phyloP scores from a whole-genome alignment of 37 sponge, comb jelly and placozoan genomes.

The Theonella swinhoei region DNA sequence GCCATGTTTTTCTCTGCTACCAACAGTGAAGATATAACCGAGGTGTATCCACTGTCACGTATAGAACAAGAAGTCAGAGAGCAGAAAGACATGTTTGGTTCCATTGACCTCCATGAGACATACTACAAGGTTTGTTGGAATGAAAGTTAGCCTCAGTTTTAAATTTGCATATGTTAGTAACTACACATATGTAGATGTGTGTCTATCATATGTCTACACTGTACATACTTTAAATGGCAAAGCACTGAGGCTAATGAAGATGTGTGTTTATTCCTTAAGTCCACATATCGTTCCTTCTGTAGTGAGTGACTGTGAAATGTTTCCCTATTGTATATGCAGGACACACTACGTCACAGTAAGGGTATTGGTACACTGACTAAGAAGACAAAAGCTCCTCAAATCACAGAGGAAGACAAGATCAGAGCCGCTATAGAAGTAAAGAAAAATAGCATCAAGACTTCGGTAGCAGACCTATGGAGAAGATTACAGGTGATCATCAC shows the following conservation, averaged over 20 bases:
- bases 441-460: constrained; percentile 60
- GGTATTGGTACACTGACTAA: constrained; percentile 60
- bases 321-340: constrained; percentile 6
- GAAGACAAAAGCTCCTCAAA: constrained; percentile 66
- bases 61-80: constrained; percentile 53
- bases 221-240: too few relatives aligned
- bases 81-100: constrained; percentile 61
- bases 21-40: constrained; percentile 60
- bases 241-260: too few relatives aligned
- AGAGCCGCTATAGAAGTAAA: constrained; percentile 53
- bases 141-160: too few relatives aligned
- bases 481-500: constrained; percentile 63
- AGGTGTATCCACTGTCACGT: constrained; percentile 61
- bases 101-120: constrained; percentile 41
- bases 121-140: constrained; percentile 50
- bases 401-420: constrained; percentile 45
- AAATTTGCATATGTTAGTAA: too few relatives aligned
- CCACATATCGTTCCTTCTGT: not conserved
- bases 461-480: constrained; percentile 82
- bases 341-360: constrained; percentile 48
- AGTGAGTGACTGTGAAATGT: not conserved
- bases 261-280: too few relatives aligned
- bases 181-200: too few relatives aligned
- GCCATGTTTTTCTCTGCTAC: not conserved
- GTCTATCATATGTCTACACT: too few relatives aligned